Percentiles rank a stretch among this genome's conserved stretches.
phyloP scores from a whole-genome alignment of 2,888 invertebrate genomes.

The Sarcophaga carnaria region DNA sequence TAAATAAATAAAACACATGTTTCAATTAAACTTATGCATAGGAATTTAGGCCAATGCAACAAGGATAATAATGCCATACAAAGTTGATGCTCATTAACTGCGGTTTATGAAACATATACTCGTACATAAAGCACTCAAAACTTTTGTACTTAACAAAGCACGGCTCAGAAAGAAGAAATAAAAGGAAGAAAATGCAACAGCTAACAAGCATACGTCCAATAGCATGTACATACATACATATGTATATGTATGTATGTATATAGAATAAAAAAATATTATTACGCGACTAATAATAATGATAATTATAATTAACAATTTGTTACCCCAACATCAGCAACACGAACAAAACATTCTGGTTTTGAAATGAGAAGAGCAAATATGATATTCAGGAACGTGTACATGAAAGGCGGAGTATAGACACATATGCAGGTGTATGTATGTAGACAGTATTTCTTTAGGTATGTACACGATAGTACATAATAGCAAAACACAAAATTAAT shows the following conservation, averaged over 20 bases:
- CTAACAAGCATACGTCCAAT: not conserved
- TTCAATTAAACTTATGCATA: not conserved
- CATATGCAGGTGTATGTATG: not conserved
- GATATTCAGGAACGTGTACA: too few species aligned
- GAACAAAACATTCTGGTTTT: not conserved
- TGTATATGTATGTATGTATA: too few species aligned
- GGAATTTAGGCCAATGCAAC: conserved; percentile 13
- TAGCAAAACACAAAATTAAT: conserved; percentile 60
- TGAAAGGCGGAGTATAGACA: too few species aligned
- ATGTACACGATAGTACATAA: conserved; percentile 38
- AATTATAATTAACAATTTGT: conserved; percentile 63
- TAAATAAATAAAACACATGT: not conserved
- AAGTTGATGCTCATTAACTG: conserved; percentile 3
- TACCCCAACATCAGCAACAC: conserved; percentile 25
- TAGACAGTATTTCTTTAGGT: not conserved
- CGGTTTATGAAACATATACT: not conserved
- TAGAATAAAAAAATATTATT: conserved; percentile 12
- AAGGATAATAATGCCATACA: not conserved
- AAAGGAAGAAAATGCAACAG: conserved; percentile 5
- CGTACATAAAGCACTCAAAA: not conserved
- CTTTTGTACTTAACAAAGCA: conserved; percentile 11
- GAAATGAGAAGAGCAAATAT: too few species aligned
- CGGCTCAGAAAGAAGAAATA: not conserved
- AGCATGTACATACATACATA: not conserved
- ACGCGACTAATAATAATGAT: conserved; percentile 50